Percentiles rank a stretch among this genome's conserved stretches.
Conservation (phyloP, 2,797 vertebrate genomes). For the Poeciliopsis turneri region DNA sequence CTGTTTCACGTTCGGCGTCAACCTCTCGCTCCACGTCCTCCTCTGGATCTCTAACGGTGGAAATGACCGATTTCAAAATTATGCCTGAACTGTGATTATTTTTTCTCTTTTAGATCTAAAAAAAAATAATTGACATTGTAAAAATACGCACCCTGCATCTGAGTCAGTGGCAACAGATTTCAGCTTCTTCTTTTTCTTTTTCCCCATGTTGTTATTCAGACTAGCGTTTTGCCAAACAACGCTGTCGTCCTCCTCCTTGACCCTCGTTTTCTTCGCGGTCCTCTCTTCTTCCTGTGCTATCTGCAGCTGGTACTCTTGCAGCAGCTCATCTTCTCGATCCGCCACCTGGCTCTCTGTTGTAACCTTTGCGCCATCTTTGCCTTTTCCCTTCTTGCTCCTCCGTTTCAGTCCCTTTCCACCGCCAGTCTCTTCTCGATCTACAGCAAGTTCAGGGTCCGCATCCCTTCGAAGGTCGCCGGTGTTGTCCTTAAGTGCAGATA, state of each 20-base stretch:
- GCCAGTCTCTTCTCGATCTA: constrained; percentile 50
- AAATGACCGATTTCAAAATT: not conserved
- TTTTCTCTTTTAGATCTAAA: not conserved
- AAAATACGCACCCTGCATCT: constrained; percentile 73
- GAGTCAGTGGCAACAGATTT: constrained; percentile 68
- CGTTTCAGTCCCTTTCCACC: constrained; percentile 58
- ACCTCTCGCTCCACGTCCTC: constrained; percentile 53
- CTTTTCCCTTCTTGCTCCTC: constrained; percentile 73
- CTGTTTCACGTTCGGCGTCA: constrained; percentile 74
- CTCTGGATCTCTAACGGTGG: constrained; percentile 54
- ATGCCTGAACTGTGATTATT: constrained; percentile 54
- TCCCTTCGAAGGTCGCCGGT: constrained; percentile 43
- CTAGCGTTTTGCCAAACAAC: constrained; percentile 60
- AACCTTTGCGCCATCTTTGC: constrained; percentile 60
- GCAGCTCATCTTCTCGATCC: constrained; percentile 82
- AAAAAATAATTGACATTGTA: not conserved
- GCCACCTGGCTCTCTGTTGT: constrained; percentile 62
- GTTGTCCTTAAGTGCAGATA: constrained; percentile 61
- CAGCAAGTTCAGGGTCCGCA: constrained; percentile 48
- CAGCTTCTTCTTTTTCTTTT: constrained; percentile 91
- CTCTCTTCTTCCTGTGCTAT: constrained; percentile 85
- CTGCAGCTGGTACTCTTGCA: constrained; percentile 86
- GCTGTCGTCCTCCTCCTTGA: constrained; percentile 79
- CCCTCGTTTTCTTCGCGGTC: constrained; percentile 80
- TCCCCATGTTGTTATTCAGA: constrained; percentile 84